These are phyloP conservation scores for Catharus minimus DNA, from an alignment of 2,113 vertebrate species.

Conservation along the genomic window DNA sequence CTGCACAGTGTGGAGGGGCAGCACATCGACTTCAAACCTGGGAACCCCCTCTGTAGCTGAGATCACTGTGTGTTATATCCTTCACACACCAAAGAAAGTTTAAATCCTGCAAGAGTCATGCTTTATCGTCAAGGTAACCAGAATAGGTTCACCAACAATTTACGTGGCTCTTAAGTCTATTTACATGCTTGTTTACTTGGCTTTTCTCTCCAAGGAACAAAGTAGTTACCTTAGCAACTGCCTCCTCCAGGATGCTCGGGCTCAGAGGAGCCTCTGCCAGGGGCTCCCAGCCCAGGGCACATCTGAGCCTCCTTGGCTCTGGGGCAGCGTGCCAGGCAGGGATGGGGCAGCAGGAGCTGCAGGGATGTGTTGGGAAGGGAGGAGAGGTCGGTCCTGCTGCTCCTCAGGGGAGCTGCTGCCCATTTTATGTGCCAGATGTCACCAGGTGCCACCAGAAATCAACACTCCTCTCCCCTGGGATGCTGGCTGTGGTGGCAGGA, in stretches of 20 bases:
- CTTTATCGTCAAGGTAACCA: conserved; percentile 76
- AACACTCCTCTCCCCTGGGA: neutral
- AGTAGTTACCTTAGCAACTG: conserved; percentile 79
- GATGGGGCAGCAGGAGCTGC: neutral
- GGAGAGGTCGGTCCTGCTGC: neutral
- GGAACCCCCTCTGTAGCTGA: neutral
- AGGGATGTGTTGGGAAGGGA: neutral
- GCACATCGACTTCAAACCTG: neutral
- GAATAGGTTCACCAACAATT: conserved; percentile 74
- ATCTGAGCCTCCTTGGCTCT: neutral
- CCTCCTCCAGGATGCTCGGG: conserved; percentile 38
- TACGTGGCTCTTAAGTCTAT: conserved; percentile 73
- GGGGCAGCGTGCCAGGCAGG: neutral
- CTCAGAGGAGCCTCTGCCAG: conserved; percentile 45
- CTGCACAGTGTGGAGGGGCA: neutral
- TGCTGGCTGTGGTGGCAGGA: neutral
- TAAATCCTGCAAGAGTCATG: conserved; percentile 51
- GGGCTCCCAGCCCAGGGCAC: neutral
- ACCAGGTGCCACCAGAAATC: neutral
- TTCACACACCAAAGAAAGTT: conserved; percentile 49
- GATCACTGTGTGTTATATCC: neutral
- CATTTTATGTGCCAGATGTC: neutral
- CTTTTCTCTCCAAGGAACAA: conserved; percentile 67
- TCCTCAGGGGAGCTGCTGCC: neutral
- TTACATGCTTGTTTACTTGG: conserved; percentile 80